phyloP scores from a whole-genome alignment of 2,797 vertebrate genomes.

The Anguilla marmorata region DNA sequence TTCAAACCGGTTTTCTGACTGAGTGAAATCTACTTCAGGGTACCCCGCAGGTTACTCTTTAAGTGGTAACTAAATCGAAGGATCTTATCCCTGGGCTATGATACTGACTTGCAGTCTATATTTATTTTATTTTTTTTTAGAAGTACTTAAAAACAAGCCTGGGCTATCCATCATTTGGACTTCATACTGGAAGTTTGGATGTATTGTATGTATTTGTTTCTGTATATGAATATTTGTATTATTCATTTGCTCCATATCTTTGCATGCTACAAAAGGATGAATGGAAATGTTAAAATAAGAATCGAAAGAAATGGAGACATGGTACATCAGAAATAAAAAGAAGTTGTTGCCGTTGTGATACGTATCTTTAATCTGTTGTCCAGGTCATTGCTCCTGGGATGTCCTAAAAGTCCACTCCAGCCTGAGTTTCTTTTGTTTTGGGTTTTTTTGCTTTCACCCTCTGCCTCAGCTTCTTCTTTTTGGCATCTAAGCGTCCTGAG shows the following conservation, averaged over 20 bases:
- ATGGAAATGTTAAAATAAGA: neutral
- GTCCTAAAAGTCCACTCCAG: slow-evolving; percentile 69
- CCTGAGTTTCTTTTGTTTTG: slow-evolving; percentile 73
- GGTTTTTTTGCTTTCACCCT: slow-evolving; percentile 91
- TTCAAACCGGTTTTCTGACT: neutral
- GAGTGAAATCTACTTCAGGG: neutral
- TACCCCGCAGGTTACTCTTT: neutral
- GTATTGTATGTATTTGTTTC: neutral
- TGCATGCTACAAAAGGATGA: too few species aligned
- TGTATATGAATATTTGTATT: neutral
- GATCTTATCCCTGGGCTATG: neutral
- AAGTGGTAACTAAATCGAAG: neutral
- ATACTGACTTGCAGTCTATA: neutral
- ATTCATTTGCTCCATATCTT: neutral
- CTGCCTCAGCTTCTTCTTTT: slow-evolving; percentile 89
- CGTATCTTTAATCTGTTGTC: neutral
- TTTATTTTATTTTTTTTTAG: neutral
- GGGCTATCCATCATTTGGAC: neutral
- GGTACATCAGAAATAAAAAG: slow-evolving; percentile 25
- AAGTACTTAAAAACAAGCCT: neutral
- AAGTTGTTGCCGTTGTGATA: neutral
- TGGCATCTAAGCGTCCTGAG: slow-evolving; percentile 85
- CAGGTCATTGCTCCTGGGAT: too few species aligned
- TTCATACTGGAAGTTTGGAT: neutral
- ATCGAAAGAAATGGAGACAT: slow-evolving; percentile 31